Evolutionary conservation across 2,888 invertebrate genomes (phyloP).

Genomic region (Troilus luridus): DNA sequence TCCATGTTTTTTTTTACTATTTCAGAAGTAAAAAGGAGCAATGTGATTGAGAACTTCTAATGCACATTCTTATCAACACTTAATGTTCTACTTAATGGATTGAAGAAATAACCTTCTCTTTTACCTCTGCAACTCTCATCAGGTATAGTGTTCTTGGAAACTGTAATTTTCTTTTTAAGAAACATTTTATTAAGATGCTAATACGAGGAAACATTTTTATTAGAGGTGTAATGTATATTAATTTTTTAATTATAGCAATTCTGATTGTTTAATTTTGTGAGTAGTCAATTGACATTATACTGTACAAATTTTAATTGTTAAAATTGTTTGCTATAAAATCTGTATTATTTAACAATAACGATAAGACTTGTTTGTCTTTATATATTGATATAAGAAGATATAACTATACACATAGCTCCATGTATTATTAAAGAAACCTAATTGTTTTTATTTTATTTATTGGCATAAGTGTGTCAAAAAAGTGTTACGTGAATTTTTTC

Average conservation of each 20-base stretch:
- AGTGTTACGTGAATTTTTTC: conserved; percentile 2
- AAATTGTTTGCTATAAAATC: neutral
- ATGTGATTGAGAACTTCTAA: neutral
- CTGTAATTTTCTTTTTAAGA: neutral
- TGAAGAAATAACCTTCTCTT: conserved; percentile 1
- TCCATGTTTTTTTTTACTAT: neutral
- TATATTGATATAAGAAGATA: neutral
- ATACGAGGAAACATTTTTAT: neutral
- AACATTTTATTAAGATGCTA: conserved; percentile 26
- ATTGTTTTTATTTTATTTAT: conserved; percentile 46
- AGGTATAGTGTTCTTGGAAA: conserved; percentile 40
- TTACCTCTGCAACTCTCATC: conserved; percentile 12
- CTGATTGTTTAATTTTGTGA: neutral
- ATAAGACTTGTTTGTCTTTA: neutral
- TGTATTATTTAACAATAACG: neutral
- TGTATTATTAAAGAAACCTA: conserved; percentile 36
- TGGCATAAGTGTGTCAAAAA: conserved; percentile 33
- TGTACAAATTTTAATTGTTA: conserved; percentile 39
- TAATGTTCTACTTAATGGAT: conserved; percentile 3
- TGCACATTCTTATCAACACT: conserved; percentile 26
- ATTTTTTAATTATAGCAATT: conserved; percentile 4
- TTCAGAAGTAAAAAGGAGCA: neutral
- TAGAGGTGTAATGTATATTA: conserved; percentile 22
- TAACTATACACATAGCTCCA: neutral
- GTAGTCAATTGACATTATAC: neutral